Base-by-base conservation (phyloP, 2,113 vertebrate genomes). In the Sebastes fasciatus region DNA sequence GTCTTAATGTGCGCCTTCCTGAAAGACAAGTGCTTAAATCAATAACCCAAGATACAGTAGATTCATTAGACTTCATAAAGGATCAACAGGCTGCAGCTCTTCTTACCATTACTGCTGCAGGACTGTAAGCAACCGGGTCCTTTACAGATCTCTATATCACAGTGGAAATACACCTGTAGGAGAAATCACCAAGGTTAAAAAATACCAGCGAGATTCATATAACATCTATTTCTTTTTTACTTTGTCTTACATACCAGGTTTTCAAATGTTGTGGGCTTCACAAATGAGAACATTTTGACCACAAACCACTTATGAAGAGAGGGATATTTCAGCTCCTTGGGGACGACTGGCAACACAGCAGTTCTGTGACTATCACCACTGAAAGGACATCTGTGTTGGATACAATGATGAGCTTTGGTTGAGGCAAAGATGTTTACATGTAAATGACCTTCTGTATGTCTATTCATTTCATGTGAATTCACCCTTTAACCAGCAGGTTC, bases 281-380 rank as follows among this genome's bases (percentile, higher is more conserved):
- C 78, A 80, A 96, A 96, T 17, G 90, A 86, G 80, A 96, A 96
- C 0, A 95, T 77, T 21, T 87, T 87, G 43, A 96, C 72, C 70
- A 77, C 88, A 57, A 97, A 96, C 66, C 84, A 57, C 42, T 93
- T 94, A 76, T 95, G 83, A 72, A 95, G 91, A 55, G 91, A 91
- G 0, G 94, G 94, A 60, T 95, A 90, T 0, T 3, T 83, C 3
- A 92, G 42, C 13, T 70, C 67, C 1, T 80, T 78, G 65, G 62
- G 61, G 7, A 51, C 69, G 0, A 78, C 64, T 2, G 92, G 74
- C 9, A 94, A 64, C 51, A 94, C 66, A 60, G 90, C 76, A 1
- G 94, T 93, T 72, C 17, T 80, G 23, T 93, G 95, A 65, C 91
- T 93, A 51, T 96, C 95, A 12, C 93, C 94, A 17, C 70, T 0